phyloP scores from a whole-genome alignment of 2,888 invertebrate species.

The Papilio gigon region DNA sequence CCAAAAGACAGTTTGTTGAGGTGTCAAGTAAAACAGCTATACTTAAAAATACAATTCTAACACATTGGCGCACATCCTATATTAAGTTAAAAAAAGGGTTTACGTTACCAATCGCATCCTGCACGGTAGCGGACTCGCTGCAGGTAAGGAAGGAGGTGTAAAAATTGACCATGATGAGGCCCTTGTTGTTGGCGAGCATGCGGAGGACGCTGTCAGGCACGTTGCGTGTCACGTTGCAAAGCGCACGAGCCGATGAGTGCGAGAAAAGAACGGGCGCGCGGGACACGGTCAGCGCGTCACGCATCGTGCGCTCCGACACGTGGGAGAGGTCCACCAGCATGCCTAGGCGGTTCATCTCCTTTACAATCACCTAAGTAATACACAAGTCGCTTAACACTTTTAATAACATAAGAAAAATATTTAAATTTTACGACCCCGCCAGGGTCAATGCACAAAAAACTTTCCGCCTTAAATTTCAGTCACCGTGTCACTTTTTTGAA shows the following conservation, averaged over 20 bases:
- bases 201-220: constrained; percentile 90
- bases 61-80: background rate
- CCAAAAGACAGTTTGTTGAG: too few relatives aligned
- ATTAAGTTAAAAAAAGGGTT: background rate
- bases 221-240: constrained; percentile 91
- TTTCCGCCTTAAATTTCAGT: too few relatives aligned
- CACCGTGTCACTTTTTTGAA: background rate
- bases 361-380: constrained; percentile 85
- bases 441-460: too few relatives aligned
- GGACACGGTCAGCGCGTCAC: constrained; percentile 88
- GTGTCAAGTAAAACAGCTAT: too few relatives aligned
- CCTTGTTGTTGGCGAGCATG: constrained; percentile 88
- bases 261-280: constrained; percentile 93
- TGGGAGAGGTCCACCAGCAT: constrained; percentile 94
- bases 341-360: constrained; percentile 94
- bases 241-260: constrained; percentile 90
- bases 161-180: constrained; percentile 94
- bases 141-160: constrained; percentile 90
- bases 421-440: too few relatives aligned
- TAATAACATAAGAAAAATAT: background rate
- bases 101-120: constrained; percentile 89
- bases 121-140: constrained; percentile 87
- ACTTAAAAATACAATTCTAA: background rate
- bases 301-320: constrained; percentile 91
- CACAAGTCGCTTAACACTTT: constrained; percentile 25